Evolutionary conservation across 2,888 invertebrate genomes (phyloP), one percentile per base, ranked within the genome.

Genomic region (Drosophila macrothrix): DNA sequence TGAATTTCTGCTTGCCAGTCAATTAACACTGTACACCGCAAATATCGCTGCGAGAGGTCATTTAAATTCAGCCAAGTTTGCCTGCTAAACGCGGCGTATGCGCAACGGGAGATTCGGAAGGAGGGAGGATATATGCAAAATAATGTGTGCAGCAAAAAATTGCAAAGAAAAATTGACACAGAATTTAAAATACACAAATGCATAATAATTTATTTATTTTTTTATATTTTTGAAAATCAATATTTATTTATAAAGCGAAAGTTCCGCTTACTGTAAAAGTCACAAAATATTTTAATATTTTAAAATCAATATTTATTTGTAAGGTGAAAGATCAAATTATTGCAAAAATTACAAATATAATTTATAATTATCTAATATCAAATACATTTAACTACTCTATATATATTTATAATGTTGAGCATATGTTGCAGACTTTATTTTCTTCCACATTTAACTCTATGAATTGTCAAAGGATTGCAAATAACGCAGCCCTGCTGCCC

Each of bases 21-120:
- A 81, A 90, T 85, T 90, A 90, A 71, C 84, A 73, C 71, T 78
- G 76, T 84, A 64, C 50, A 49, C 50, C 41, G 61, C 63, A 75
- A 75, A 29, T n/a, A 14, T 59, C 60, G 12, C 46, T 61, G 67
- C 73, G 68, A 46, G 52, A 74, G 63, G 67, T 81, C 87, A 86
- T 89, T 86, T 67, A 71, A 86, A 77, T 78, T 69, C 82, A 71
- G 62, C 14, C 60, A 70, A 70, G 63, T 78, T 68, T 39, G 28
- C 43, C 37, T 43, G 59, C 29, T 25, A 56, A 37, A 72, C 76
- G 60, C 58, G 83, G 66, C 60, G 73, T 78, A 75, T 73, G 53
- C 67, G 61, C 67, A 79, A 73, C 50, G 59, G 1, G 10, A 4
- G 3, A 16, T 46, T 14, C 35, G 22, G 1, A 39, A 31, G 53